Percentiles rank a stretch among this genome's conserved stretches.
These are phyloP conservation scores for Cygnus olor DNA, from an alignment of 2,797 vertebrate genomes.

Conservation along the genomic window DNA sequence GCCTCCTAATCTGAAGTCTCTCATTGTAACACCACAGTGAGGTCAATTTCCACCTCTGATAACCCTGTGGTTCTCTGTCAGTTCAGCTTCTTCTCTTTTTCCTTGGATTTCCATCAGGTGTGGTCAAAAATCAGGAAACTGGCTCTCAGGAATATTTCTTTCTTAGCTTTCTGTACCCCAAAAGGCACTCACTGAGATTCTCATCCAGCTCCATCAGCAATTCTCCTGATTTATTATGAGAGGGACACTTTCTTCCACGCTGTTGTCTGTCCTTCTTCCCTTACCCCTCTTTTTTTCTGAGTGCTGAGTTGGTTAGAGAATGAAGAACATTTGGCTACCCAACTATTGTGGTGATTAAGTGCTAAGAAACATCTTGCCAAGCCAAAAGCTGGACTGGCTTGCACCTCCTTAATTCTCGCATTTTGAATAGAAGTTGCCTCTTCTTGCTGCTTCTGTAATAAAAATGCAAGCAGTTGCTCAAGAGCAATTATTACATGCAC, in stretches of 20 bases:
- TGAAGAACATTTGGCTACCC: conserved; percentile 37
- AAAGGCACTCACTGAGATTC: background rate
- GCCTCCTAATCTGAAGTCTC: background rate
- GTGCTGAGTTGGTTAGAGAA: conserved; percentile 36
- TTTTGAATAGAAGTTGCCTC: conserved; percentile 29
- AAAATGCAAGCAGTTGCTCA: conserved; percentile 7
- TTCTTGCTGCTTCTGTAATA: conserved; percentile 29
- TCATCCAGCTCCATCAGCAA: background rate
- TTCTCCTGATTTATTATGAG: conserved; percentile 28
- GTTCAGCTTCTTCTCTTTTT: background rate
- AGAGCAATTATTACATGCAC: background rate
- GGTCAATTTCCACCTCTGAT: background rate
- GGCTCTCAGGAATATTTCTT: background rate
- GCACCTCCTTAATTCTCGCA: background rate
- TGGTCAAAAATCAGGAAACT: background rate
- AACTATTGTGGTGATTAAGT: background rate
- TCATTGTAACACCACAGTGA: background rate
- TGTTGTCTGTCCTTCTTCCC: background rate
- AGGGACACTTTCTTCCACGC: background rate
- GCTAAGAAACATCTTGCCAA: conserved; percentile 31
- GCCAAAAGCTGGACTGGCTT: conserved; percentile 15
- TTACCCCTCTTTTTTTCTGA: background rate
- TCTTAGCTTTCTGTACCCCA: background rate
- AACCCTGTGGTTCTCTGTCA: background rate
- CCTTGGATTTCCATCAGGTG: background rate